A percentile compares a stretch with the other conserved stretches of the same genome.
These are phyloP conservation scores for Leucophora obtusa DNA, from an alignment of 2,888 invertebrate genomes.

Conservation along the genomic window DNA sequence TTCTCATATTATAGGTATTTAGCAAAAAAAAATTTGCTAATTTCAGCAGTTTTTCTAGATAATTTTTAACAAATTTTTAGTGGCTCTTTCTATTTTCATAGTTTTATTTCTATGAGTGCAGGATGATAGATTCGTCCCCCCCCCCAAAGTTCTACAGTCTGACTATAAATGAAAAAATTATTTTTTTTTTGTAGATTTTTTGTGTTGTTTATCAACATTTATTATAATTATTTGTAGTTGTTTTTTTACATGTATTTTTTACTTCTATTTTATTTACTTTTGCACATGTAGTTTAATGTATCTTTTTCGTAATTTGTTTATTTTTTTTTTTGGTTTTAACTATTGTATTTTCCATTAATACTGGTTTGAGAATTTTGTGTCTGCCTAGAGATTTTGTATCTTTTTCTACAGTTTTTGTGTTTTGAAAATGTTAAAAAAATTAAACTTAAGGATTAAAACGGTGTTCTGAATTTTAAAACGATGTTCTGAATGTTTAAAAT, in stretches of 20 bases:
- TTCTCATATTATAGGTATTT: too few species aligned
- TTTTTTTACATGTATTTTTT: conserved; percentile 28
- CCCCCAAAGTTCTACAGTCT: background rate
- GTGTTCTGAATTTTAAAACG: background rate
- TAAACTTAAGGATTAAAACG: background rate
- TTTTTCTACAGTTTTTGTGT: background rate
- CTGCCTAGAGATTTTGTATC: background rate
- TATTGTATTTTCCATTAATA: background rate
- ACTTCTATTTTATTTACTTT: conserved; percentile 13
- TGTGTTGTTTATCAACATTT: conserved; percentile 60
- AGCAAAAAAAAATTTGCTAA: too few species aligned
- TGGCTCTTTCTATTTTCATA: too few species aligned
- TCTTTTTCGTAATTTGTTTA: background rate
- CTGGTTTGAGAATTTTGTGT: background rate
- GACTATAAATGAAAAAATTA: conserved; percentile 12
- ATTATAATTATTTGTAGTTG: conserved; percentile 45
- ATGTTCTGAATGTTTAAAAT: too few species aligned
- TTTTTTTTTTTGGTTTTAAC: background rate
- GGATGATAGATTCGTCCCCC: too few species aligned
- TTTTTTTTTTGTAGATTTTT: conserved; percentile 29
- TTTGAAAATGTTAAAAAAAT: background rate
- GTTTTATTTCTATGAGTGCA: too few species aligned
- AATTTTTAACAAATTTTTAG: too few species aligned
- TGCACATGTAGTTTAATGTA: background rate
- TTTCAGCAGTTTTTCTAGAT: too few species aligned